Evolutionary conservation across 2,888 invertebrate species (phyloP), one percentile per base, ranked within the genome.

Genomic region (Rotaria magnacalcarata): DNA sequence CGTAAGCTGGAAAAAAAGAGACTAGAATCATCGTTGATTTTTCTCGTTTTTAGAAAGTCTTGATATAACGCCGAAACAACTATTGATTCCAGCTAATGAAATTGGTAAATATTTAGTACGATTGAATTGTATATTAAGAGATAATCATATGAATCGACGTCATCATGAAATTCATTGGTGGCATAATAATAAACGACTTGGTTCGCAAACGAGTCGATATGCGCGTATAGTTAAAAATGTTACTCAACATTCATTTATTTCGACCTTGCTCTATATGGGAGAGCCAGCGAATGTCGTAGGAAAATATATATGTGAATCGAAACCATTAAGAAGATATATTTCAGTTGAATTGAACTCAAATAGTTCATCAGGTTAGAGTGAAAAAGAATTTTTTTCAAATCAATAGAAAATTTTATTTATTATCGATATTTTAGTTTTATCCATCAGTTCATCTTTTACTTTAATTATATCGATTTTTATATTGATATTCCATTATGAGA

Each of bases 261-360:
- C 80, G 10, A 80, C 80, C 2, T 47, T 80, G 24, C 47, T 47
- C 6, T 80, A 80, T 80, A 80, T n/a, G 47, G 80, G 47, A 14
- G 10, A 47, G 24, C 43, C 80, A 47, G n/a, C 10, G 0, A 24
- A 43, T n/a, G 14, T 80, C 0, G n/a, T n/a, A 10, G 80, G 80
- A 47, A 47, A 21, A 24, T 80, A 80, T 80, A n/a, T 47, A 80
- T 80, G 80, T 80, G 80, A 80, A 80, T n/a, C 43, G 16, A 47
- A 47, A 41, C 43, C 47, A 24, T 47, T 80, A 47, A 24, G n/a
- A 47, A 80, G 41, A 80, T 47, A 47, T 80, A n/a, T 80, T 47
- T 47, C 43, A 80, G 80, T 80, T 11, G 47, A 80, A 47, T 47
- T 80, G 47, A 41, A 80, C 21, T 3, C 47, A 43, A 34, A 3